Conservation (phyloP, 64 coral and sea anemone genomes). For the Stichodactyla helianthus region DNA sequence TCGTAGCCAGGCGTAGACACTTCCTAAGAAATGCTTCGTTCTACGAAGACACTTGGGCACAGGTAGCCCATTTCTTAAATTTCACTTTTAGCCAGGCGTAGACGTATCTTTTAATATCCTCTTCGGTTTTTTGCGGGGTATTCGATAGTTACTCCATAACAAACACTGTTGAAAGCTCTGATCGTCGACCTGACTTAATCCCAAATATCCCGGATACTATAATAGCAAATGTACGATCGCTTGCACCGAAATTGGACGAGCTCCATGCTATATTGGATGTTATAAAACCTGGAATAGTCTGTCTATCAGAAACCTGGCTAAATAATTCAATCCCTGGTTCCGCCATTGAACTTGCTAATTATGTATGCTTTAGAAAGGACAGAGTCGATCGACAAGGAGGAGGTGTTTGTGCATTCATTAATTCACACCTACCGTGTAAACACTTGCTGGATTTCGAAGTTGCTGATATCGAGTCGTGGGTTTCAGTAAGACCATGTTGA, state of each 20-base stretch:
- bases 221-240: conserved; percentile 21
- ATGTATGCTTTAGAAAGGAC: conserved; percentile 47
- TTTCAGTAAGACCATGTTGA: conserved; percentile 33
- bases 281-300: conserved; percentile 18
- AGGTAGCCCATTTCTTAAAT: no score
- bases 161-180: no score
- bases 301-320: conserved; percentile 35
- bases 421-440: conserved; percentile 46
- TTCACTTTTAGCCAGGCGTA: no score
- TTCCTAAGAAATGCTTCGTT: no score
- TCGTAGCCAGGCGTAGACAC: no score
- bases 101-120: no score
- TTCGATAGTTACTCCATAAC: no score
- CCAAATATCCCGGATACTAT: not conserved
- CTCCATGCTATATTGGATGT: not conserved
- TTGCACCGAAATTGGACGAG: not conserved
- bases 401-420: conserved; percentile 54
- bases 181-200: not conserved
- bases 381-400: conserved; percentile 27
- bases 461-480: conserved; percentile 28
- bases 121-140: no score
- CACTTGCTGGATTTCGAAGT: conserved; percentile 25
- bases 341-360: conserved; percentile 41
- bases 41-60: no score
- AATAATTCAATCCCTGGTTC: conserved; percentile 32